Conservation (phyloP, 2,888 invertebrate genomes). For the Nomada goodeniana region DNA sequence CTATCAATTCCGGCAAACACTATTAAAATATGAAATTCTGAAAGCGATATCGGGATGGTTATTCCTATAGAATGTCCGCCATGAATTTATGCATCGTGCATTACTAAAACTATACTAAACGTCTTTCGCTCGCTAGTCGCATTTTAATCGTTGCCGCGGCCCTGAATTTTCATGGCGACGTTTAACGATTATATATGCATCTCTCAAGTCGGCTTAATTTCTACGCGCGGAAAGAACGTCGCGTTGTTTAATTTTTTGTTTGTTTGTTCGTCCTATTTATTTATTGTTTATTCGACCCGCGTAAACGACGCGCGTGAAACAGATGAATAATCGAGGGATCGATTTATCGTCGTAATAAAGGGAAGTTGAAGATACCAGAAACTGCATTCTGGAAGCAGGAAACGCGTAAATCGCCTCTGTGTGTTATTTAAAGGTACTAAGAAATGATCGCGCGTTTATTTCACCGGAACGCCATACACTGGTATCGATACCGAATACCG, state of each 20-base stretch:
- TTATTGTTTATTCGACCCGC: neutral
- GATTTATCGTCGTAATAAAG: slow-evolving; percentile 45
- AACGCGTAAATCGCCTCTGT: slow-evolving; percentile 13
- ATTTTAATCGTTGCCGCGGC: neutral
- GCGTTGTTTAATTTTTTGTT: too few species aligned
- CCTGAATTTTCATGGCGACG: too few species aligned
- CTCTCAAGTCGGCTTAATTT: too few species aligned
- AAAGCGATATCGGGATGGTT: slow-evolving; percentile 25
- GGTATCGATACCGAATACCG: slow-evolving; percentile 24
- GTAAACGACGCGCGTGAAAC: neutral
- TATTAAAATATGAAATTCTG: slow-evolving; percentile 59
- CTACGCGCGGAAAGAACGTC: too few species aligned
- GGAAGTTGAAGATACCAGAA: slow-evolving; percentile 26
- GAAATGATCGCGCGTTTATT: slow-evolving; percentile 30
- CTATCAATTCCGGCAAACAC: slow-evolving; percentile 34
- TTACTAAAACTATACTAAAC: neutral
- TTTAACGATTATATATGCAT: too few species aligned
- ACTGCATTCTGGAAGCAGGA: slow-evolving; percentile 12
- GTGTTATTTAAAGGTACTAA: slow-evolving; percentile 34
- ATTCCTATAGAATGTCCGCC: neutral
- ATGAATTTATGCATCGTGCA: neutral
- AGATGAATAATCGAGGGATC: slow-evolving; percentile 2
- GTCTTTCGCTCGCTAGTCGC: neutral
- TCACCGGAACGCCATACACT: neutral
- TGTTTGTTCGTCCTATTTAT: too few species aligned